Conservation (phyloP, 2,113 vertebrate genomes). For the Spea bombifrons region DNA sequence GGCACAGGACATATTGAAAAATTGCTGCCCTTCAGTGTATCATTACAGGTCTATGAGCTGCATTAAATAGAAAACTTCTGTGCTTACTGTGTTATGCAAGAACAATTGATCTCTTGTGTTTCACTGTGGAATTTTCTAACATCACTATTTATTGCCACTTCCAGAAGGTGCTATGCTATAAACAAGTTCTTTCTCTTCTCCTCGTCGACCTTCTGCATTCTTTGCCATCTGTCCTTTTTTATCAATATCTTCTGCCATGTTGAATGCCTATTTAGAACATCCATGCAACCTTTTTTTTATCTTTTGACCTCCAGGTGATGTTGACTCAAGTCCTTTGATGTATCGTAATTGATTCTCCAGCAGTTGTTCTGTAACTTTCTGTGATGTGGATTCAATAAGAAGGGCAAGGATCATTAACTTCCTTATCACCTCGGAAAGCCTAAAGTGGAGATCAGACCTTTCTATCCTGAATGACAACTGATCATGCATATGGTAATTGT, state of each 20-base stretch:
- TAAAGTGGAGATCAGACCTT: slow-evolving; percentile 46
- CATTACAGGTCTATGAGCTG: slow-evolving; percentile 26
- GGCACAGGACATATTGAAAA: slow-evolving; percentile 21
- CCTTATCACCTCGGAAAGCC: slow-evolving; percentile 39
- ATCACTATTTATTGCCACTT: slow-evolving; percentile 25
- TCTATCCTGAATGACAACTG: slow-evolving; percentile 55
- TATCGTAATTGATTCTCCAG: slow-evolving; percentile 28
- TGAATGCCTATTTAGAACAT: slow-evolving; percentile 36
- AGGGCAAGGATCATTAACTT: slow-evolving; percentile 40
- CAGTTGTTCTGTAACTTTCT: slow-evolving; percentile 41
- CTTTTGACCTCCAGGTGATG: slow-evolving; percentile 28
- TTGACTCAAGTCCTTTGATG: slow-evolving; percentile 25
- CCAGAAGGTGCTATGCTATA: slow-evolving; percentile 26
- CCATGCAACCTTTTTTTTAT: slow-evolving; percentile 6
- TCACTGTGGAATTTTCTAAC: slow-evolving; percentile 33
- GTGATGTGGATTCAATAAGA: slow-evolving; percentile 49
- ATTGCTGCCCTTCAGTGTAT: slow-evolving; percentile 24
- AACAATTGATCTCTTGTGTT: slow-evolving; percentile 47
- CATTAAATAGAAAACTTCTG: slow-evolving; percentile 34
- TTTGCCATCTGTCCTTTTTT: slow-evolving; percentile 27
- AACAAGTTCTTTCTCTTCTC: slow-evolving; percentile 29
- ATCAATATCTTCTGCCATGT: slow-evolving; percentile 28
- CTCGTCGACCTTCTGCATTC: slow-evolving; percentile 11
- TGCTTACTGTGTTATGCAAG: slow-evolving; percentile 13
- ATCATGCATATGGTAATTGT: slow-evolving; percentile 46